Evolutionary conservation across 2,797 vertebrate genomes (phyloP), one percentile per base, ranked within the genome.

Genomic region (Cuniculus paca): DNA sequence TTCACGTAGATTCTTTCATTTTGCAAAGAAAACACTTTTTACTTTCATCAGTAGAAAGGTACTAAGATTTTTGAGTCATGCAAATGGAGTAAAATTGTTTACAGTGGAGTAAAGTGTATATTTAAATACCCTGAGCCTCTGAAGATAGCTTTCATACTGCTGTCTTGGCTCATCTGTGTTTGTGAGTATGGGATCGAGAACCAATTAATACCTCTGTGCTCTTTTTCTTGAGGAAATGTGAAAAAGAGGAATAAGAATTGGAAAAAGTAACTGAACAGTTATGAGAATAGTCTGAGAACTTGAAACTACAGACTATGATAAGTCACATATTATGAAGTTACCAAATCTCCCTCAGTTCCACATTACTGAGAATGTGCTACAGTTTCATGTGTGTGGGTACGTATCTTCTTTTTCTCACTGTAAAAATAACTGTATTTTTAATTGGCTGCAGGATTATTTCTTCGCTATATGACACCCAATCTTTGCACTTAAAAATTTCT

Each of bases 1-100:
- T 94, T 97, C 60, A 68, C 74, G 80, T 22, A 78, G 83, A 74
- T 74, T 42, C 24, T 87, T 95, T 94, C 36, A 3, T 91, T 90
- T 74, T 74, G 19, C n/a, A 89, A 95, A 95, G 70, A 2, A 68
- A 68, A 78, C 58, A 16, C 6, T 88, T 81, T 78, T 45, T 4
- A 39, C 10, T 77, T 91, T 95, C 79, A 42, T 28, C 31, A 79
- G 24, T 75, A 65, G 14, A 74, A 79, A 75, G 3, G 0, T 31
- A 34, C 26, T 60, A 63, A 88, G 24, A 92, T 81, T 93, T 96
- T 60, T 4, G 52, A 72, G 70, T 19, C 61, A 24, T 12, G 19
- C 2, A 61, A 50, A 78, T 2, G 28, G n/a, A 87, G 50, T 52
- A 42, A 89, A 78, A 77, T 10, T 6, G 7, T 80, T 81, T 42